Evolutionary conservation across 2,113 vertebrate species (phyloP), one percentile per base, ranked within the genome.

Genomic region (Mionectes macconnelli): DNA sequence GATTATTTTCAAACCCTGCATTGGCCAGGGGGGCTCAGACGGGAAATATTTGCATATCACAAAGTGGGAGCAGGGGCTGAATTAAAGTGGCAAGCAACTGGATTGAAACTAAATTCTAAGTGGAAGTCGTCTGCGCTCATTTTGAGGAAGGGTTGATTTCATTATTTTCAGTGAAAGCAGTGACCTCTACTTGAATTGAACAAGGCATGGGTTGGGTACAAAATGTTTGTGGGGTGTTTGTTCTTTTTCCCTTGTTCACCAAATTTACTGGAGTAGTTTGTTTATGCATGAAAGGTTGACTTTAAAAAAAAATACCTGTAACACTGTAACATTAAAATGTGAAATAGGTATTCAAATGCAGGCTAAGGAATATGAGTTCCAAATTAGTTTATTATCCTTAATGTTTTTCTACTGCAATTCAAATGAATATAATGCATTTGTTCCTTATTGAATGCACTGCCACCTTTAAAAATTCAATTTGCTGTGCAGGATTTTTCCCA

Each of bases 1-100:
- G 95, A 97, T 98, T 97, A 96, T 96, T 97, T 97, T 97, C 94
- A 96, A 97, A 92, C 73, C 87, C 62, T 87, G 64, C 11, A 55
- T 87, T 97, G 90, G 90, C 95, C 85, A 23, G 28, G 75, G 87
- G 78, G 94, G 77, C 76, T 96, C 69, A 79, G 89, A 95, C 83
- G 72, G 94, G 96, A 96, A 83, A 50, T 57, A 95, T 96, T 97
- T 97, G 90, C 92, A 94, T 95, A 89, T 91, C 47, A 73, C 83
- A 27, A 91, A 90, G 66, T 40, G 47, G 70, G 79, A 96, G 60
- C 64, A 56, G 62, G 72, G 67, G 64, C 69, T 93, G 92, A 97
- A 81, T 95, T 94, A 52, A 95, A 97, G 85, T 86, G 93, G 72
- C 93, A 94, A 93, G 68, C 56, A 94, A 92, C 87, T 95, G 80